phyloP scores from a whole-genome alignment of 2,888 invertebrate species.

The Synergus gifuensis region DNA sequence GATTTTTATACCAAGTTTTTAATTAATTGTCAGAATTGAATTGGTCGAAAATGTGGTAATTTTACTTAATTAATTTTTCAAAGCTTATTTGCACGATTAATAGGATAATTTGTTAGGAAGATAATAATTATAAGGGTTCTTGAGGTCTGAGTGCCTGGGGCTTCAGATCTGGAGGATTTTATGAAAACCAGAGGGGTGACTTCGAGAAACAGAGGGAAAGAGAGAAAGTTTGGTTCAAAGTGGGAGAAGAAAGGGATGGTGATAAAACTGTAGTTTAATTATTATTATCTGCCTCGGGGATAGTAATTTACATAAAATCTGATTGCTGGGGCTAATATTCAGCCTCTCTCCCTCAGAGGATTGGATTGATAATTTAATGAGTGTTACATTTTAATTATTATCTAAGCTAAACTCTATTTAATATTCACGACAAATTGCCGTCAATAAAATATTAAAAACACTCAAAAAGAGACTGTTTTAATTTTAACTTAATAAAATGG shows the following conservation, averaged over 20 bases:
- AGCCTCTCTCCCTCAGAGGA: neutral
- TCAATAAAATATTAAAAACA: neutral
- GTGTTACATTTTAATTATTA: neutral
- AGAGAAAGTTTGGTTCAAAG: constrained; percentile 13
- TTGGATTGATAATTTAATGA: neutral
- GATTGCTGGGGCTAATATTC: constrained; percentile 12
- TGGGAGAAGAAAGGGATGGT: constrained; percentile 26
- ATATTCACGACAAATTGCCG: neutral
- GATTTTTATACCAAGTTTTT: neutral
- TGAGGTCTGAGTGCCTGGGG: neutral
- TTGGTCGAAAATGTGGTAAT: neutral
- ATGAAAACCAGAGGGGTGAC: constrained; percentile 16
- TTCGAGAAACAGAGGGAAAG: constrained; percentile 2
- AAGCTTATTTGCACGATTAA: constrained; percentile 2
- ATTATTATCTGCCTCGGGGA: constrained; percentile 12
- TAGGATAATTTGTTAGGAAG: neutral
- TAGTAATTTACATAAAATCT: constrained; percentile 25
- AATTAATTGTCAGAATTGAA: neutral
- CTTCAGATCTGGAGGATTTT: constrained; percentile 10
- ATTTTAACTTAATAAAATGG: neutral
- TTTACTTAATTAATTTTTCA: neutral
- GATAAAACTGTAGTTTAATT: constrained; percentile 27
- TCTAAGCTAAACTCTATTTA: neutral
- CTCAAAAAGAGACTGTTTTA: neutral
- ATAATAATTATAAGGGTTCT: constrained; percentile 17